Percentiles rank a stretch among this genome's conserved stretches.
Conservation (phyloP, 2,888 invertebrate species). For the Aporophyla lueneburgensis region DNA sequence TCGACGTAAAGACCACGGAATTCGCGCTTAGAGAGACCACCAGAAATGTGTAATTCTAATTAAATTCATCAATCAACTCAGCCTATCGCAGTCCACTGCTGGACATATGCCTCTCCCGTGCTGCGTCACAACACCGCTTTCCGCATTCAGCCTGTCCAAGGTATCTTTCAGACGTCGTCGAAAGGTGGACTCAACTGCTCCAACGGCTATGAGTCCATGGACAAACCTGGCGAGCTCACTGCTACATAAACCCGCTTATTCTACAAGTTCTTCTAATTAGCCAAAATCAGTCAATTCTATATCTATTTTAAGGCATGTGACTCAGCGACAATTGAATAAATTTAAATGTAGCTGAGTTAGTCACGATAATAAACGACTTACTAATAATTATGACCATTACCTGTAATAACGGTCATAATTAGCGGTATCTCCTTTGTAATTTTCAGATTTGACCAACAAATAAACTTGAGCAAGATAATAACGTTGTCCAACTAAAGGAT, state of each 20-base stretch:
- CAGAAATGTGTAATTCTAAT: not conserved
- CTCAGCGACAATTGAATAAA: conserved; percentile 20
- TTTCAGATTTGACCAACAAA: conserved; percentile 59
- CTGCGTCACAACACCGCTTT: too few species aligned
- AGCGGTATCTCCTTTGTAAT: conserved; percentile 56
- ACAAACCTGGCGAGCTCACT: too few species aligned
- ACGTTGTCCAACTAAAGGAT: conserved; percentile 68
- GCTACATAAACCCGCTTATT: too few species aligned
- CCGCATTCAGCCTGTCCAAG: too few species aligned
- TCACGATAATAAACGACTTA: conserved; percentile 27
- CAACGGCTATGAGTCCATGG: too few species aligned
- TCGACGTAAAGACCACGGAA: too few species aligned
- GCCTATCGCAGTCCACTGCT: too few species aligned
- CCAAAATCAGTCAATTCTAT: conserved; percentile 3
- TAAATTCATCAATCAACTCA: too few species aligned
- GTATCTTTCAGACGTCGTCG: too few species aligned
- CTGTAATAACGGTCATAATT: conserved; percentile 47
- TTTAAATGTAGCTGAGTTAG: conserved; percentile 21
- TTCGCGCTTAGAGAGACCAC: too few species aligned
- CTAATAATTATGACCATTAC: conserved; percentile 44
- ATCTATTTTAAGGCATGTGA: conserved; percentile 9
- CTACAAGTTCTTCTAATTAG: not conserved
- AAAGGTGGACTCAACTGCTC: too few species aligned
- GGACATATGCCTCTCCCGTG: too few species aligned
- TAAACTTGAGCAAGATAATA: conserved; percentile 64